Evolutionary conservation across 2,888 invertebrate species (phyloP), one percentile per base, ranked within the genome.

Genomic region (Hyppa rectilinea): DNA sequence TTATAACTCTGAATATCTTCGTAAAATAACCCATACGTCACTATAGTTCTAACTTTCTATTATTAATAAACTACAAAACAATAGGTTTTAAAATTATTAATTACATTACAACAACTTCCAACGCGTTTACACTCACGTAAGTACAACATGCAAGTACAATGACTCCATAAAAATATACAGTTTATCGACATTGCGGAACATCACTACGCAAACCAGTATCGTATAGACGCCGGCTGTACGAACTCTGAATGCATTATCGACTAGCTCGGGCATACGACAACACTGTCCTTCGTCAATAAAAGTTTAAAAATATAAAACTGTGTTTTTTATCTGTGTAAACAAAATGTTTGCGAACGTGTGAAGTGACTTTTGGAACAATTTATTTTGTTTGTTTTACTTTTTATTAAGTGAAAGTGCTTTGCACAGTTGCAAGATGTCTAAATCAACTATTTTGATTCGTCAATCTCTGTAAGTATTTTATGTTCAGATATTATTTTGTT

Each of bases 171-270:
- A 71, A 68, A 66, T 66, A 47, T 38, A 75, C 64, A 69, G 36
- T 75, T 81, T 84, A 85, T 88, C 87, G 86, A 85, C 68, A 63
- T 72, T 70, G 59, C 43, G 49, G 75, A 61, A 80, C 91, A 87
- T 86, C 91, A 83, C 90, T 91, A 90, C 23, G 61, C 60, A 82
- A 83, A 87, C 85, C 83, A 86, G 83, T 86, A 84, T 86, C 82
- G 83, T 84, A 83, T 87, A 87, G 84, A 75, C 79, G 84, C 83
- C 87, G 85, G 84, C 84, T 84, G 85, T 83, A 83, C 86, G 85
- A 85, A 80, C 80, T 83, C 83, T 86, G 87, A 85, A 89, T 88
- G 89, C 88, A 92, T 89, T 92, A 92, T 87, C 85, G 87, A 87
- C 81, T 86, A 80, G 86, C 74, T 81, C 87, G 86, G 75, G 84